Evolutionary conservation across 2,797 vertebrate species (phyloP), one percentile per base, ranked within the genome.

Genomic region (Euthynnus affinis): DNA sequence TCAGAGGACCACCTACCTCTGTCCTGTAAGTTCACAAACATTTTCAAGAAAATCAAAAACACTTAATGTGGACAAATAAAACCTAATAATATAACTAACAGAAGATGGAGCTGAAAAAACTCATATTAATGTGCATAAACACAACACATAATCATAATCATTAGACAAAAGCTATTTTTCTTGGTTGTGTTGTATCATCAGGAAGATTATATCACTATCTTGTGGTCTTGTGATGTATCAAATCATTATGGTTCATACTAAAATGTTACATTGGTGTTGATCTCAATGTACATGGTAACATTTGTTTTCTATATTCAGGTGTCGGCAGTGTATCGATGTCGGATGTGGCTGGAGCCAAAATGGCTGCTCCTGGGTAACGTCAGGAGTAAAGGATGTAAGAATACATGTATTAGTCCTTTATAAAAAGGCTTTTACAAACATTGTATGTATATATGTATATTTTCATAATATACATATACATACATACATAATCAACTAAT

Each of bases 281-380:
- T 17, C 22, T 52, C 23, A 23, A 10, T 22, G 15, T 23, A 8
- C 3, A n/a, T 70, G 5, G 18, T 29, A 27, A 12, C 22, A 3
- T 69, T n/a, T 81, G 68, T 80, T 78, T 82, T 46, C 56, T 79
- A 55, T 80, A 32, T 29, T 65, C 66, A 95, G 94, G 61, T 95
- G 94, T 85, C 76, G 20, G 44, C 49, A 53, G 23, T 95, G 94
- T 51, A 17, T 94, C 5, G 55, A 66, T 6, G 85, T 87, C 60
- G 94, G 94, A 17, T 95, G 94, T 81, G 64, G 66, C 55, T 95
- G 95, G 94, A 81, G 59, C 12, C 15, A 4, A 10, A 57, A 70
- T 3, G 8, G 3, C 14, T 95, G 94, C 49, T 76, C 80, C 49
- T 95, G 94, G 94, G 63, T 34, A 20, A 37, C 57, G 51, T n/a